Base-by-base conservation (phyloP, 2,113 vertebrate species). In the Esox niger region DNA sequence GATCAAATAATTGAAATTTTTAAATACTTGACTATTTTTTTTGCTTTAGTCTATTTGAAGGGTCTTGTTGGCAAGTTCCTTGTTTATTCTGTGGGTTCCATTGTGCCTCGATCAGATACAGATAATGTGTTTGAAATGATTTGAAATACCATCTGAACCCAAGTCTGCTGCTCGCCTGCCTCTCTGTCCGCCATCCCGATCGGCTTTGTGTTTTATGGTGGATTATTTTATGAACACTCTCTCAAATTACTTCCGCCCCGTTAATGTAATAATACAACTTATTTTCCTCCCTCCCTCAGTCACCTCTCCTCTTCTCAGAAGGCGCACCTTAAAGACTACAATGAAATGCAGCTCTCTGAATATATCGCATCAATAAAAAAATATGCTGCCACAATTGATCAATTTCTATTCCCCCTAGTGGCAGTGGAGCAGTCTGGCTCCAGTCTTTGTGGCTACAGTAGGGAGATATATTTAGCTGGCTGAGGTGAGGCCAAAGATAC, bases 201-300 rank as follows among this genome's bases (percentile, higher is more conserved):
- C 61, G 11, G 23, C 35, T 46, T 30, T 21, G 32, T 7, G 61
- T 26, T 63, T 63, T 63, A 63, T 27, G 25, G 61, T 23, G 6
- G 15, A 21, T 63, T 46, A 63, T 63, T 46, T 63, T 63, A 63
- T 63, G 33, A 63, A 63, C 61, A 63, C 61, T 63, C 33, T 63
- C 38, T 63, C 61, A 63, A 23, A 63, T 63, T 63, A 43, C 61
- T 46, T 63, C 61, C 43, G 56, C 61, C 30, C 33, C 21, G 26
- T 25, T 63, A 63, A 63, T 63, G 61, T 63, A 47, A 63, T 63
- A 63, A 63, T 15, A 63, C 38, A 46, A 63, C 23, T 3, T 46
- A 26, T 46, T 20, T 63, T 63, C 35, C 25, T 46, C 26, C 38
- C 25, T 46, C 26, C 25, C 25, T 46, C 26, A 13, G 8, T n/a